These are phyloP conservation scores for Campaea margaritaria DNA, from an alignment of 2,888 invertebrate species.

Conservation along the genomic window DNA sequence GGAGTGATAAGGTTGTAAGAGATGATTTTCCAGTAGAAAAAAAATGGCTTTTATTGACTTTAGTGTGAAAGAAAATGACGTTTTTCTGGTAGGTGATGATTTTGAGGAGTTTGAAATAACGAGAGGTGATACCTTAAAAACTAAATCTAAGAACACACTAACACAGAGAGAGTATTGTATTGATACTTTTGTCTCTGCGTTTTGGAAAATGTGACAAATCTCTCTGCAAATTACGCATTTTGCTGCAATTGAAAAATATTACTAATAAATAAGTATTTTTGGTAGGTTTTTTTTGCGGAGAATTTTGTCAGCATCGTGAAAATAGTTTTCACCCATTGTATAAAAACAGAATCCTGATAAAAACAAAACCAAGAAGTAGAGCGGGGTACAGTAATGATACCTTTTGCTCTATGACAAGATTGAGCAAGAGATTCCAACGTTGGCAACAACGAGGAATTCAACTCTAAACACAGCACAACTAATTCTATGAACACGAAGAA, in stretches of 20 bases:
- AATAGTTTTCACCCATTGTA: conserved; percentile 41
- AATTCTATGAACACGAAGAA: conserved; percentile 56
- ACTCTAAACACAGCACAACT: conserved; percentile 56
- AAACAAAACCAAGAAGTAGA: conserved; percentile 46
- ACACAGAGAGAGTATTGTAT: conserved; percentile 71
- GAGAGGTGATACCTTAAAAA: conserved; percentile 14
- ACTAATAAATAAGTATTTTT: background rate
- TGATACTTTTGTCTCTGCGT: conserved; percentile 70
- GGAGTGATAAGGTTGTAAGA: background rate
- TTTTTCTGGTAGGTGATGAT: background rate
- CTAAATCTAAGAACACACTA: conserved; percentile 55
- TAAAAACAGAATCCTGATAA: conserved; percentile 53
- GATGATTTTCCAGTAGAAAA: background rate
- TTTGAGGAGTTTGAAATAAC: background rate
- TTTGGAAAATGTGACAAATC: conserved; percentile 39
- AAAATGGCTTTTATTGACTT: too few species aligned
- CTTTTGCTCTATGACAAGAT: conserved; percentile 57
- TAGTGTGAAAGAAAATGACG: background rate
- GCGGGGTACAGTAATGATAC: conserved; percentile 73
- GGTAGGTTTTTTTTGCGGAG: conserved; percentile 39
- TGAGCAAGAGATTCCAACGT: conserved; percentile 46
- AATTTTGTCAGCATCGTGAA: conserved; percentile 49
- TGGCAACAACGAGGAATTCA: conserved; percentile 43
- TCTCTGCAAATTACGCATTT: conserved; percentile 9
- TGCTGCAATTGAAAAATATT: background rate